These are phyloP conservation scores for Clarias macrocephalus DNA, from an alignment of 2,113 vertebrate genomes.

Conservation along the genomic window DNA sequence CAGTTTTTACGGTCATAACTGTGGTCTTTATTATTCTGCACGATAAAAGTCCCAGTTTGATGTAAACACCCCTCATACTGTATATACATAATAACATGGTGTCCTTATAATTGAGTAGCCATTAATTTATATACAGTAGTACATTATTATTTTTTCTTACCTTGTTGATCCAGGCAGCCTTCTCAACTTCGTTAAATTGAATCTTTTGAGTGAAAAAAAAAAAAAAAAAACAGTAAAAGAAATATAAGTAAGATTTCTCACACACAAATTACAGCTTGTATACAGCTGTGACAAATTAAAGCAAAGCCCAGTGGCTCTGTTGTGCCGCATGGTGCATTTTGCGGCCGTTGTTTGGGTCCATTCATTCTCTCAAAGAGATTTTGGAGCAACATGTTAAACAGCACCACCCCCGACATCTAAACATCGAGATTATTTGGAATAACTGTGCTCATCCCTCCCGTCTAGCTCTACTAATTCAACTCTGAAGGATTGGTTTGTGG, in stretches of 20 bases:
- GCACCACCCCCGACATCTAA: neutral
- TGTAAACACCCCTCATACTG: neutral
- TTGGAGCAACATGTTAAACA: neutral
- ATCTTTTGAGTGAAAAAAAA: slow-evolving; percentile 72
- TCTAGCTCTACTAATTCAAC: neutral
- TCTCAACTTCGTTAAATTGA: slow-evolving; percentile 87
- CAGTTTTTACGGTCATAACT: too few species aligned
- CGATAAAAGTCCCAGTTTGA: too few species aligned
- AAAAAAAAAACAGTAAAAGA: neutral
- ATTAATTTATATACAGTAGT: too few species aligned
- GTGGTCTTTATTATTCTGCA: too few species aligned
- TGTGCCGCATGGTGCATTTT: too few species aligned
- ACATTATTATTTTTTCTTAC: slow-evolving; percentile 66
- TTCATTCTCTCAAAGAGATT: neutral
- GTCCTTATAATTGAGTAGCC: neutral
- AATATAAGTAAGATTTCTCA: neutral
- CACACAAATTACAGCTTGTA: neutral
- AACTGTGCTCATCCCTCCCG: neutral
- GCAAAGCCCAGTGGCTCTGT: neutral
- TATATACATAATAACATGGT: neutral
- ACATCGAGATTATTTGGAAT: neutral
- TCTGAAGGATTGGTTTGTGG: neutral
- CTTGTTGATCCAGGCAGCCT: slow-evolving; percentile 95
- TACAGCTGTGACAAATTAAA: neutral
- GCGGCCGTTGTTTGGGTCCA: neutral